Conservation (phyloP, 2,797 vertebrate species). For the Rhinophrynus dorsalis region DNA sequence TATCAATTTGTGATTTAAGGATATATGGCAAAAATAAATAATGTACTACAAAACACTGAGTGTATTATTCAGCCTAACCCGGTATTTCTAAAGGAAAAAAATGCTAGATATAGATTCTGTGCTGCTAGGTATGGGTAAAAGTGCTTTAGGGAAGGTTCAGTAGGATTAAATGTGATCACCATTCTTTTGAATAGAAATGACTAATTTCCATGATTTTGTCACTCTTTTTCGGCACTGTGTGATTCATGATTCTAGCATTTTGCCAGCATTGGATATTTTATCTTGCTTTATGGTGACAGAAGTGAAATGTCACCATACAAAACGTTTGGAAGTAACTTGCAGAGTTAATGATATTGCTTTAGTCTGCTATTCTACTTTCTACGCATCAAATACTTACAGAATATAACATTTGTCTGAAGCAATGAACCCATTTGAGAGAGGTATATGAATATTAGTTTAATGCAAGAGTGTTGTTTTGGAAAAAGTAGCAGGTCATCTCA, state of each 20-base stretch:
- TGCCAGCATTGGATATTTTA: slow-evolving; percentile 26
- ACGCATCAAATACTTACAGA: slow-evolving; percentile 12
- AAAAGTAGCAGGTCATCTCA: too few species aligned
- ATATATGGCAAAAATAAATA: too few species aligned
- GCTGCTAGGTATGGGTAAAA: slow-evolving; percentile 4
- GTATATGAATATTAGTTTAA: too few species aligned
- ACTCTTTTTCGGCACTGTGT: slow-evolving; percentile 5
- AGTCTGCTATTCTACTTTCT: slow-evolving; percentile 20
- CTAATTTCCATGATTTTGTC: slow-evolving; percentile 40
- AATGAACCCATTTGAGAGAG: slow-evolving; percentile 6
- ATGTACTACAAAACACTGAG: too few species aligned
- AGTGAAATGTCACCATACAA: slow-evolving; percentile 33
- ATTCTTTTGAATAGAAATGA: slow-evolving; percentile 34
- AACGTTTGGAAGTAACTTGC: slow-evolving; percentile 26
- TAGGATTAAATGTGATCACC: slow-evolving; percentile 28
- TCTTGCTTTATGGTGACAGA: slow-evolving; percentile 34
- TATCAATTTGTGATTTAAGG: too few species aligned
- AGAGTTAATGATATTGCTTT: slow-evolving; percentile 31
- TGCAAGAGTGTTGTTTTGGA: too few species aligned
- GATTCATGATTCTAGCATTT: slow-evolving; percentile 24
- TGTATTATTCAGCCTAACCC: too few species aligned
- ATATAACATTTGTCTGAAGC: slow-evolving; percentile 10
- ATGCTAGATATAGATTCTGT: slow-evolving; percentile 14
- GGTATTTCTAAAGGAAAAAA: too few species aligned
- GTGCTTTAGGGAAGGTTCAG: slow-evolving; percentile 25